These are phyloP conservation scores for Epistrophe grossulariae DNA, from an alignment of 2,888 invertebrate genomes.

Conservation along the genomic window DNA sequence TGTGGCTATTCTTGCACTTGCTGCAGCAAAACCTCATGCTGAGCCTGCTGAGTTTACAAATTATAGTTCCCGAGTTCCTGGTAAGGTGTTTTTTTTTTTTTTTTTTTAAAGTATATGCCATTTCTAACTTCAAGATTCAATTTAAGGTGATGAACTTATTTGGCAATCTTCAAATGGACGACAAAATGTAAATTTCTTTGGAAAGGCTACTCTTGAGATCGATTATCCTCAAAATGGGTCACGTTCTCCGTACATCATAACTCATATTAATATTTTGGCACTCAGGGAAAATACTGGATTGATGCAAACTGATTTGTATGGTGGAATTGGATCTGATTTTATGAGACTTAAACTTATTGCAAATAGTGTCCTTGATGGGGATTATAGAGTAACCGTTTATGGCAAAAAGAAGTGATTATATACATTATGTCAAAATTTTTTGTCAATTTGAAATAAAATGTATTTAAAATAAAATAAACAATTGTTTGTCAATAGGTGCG, in stretches of 20 bases:
- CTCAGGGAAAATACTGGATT: slow-evolving; percentile 40
- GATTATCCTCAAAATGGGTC: slow-evolving; percentile 45
- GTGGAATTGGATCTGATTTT: slow-evolving; percentile 43
- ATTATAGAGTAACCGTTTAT: slow-evolving; percentile 42
- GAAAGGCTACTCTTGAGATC: slow-evolving; percentile 17
- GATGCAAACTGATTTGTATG: slow-evolving; percentile 18
- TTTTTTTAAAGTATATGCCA: background rate
- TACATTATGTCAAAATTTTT: too few species aligned
- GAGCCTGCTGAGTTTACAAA: slow-evolving; percentile 16
- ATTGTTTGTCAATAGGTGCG: background rate
- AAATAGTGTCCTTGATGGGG: slow-evolving; percentile 34
- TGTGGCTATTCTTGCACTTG: slow-evolving; percentile 10
- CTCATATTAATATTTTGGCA: slow-evolving; percentile 48
- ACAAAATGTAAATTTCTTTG: slow-evolving; percentile 44
- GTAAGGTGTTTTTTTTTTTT: slow-evolving; percentile 7
- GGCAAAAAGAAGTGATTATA: slow-evolving; percentile 52
- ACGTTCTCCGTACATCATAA: slow-evolving; percentile 27
- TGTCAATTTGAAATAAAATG: background rate
- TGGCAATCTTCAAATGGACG: slow-evolving; percentile 29
- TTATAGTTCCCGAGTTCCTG: slow-evolving; percentile 37
- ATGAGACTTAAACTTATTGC: slow-evolving; percentile 35
- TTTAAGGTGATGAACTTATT: slow-evolving; percentile 52
- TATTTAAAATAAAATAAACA: background rate
- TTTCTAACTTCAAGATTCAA: background rate
- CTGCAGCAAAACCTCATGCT: slow-evolving; percentile 35